Evolutionary conservation across 2,113 vertebrate species (phyloP).

Genomic region (Geothlypis trichas): DNA sequence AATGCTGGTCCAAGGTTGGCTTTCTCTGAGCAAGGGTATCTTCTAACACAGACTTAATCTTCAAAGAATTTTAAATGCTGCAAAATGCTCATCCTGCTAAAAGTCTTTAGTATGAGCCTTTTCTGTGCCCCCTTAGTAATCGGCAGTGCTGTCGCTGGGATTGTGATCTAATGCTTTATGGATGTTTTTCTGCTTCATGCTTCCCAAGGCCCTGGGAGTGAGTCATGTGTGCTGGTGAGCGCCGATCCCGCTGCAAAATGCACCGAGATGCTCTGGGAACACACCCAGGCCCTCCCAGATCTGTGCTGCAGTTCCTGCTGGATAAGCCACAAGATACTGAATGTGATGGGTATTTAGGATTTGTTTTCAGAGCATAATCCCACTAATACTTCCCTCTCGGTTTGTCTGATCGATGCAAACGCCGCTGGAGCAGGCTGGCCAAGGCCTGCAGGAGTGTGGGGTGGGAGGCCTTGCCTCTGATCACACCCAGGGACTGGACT

Average conservation of each 20-base stretch:
- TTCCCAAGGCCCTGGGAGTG: background rate
- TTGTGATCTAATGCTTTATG: conserved; percentile 62
- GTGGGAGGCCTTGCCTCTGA: background rate
- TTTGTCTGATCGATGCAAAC: background rate
- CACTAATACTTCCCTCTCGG: background rate
- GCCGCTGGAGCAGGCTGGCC: background rate
- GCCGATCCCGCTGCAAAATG: background rate
- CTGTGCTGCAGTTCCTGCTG: background rate
- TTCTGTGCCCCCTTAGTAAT: conserved; percentile 20
- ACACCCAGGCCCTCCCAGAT: background rate
- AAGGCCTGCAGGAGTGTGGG: background rate
- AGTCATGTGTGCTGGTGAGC: background rate
- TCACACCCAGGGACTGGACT: background rate
- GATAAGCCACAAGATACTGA: background rate
- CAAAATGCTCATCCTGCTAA: conserved; percentile 24
- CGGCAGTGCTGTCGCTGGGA: conserved; percentile 33
- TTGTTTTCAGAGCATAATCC: background rate
- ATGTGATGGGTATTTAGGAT: background rate
- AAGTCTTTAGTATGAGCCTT: conserved; percentile 21
- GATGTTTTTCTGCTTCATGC: conserved; percentile 61
- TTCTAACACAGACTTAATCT: conserved; percentile 56
- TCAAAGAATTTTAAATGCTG: conserved; percentile 60
- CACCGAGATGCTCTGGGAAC: background rate
- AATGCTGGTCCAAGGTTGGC: conserved; percentile 35
- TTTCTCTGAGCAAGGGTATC: conserved; percentile 39